Evolutionary conservation across 2,113 vertebrate genomes (phyloP).

Genomic region (Charina bottae): DNA sequence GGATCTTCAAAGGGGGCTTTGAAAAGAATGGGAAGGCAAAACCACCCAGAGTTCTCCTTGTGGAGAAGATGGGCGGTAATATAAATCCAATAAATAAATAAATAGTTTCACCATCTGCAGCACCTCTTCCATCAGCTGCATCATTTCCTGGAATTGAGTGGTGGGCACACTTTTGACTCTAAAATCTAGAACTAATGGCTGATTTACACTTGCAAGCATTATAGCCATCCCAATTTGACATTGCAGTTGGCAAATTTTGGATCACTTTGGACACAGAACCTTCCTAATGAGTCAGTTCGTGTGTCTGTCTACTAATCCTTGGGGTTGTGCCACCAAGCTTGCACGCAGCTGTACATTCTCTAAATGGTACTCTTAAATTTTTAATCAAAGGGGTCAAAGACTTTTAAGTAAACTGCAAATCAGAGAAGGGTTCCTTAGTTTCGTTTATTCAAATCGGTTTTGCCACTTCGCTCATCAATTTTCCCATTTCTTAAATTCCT

Average conservation of each 20-base stretch:
- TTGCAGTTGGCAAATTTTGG: background rate
- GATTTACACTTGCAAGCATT: background rate
- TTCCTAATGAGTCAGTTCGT: background rate
- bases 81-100: too few relatives aligned
- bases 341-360: background rate
- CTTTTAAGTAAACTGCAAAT: too few relatives aligned
- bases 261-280: background rate
- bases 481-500: too few relatives aligned
- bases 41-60: too few relatives aligned
- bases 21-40: background rate
- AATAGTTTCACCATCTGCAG: background rate
- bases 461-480: too few relatives aligned
- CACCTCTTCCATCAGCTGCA: background rate
- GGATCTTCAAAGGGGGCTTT: background rate
- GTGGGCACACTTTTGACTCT: background rate
- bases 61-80: too few relatives aligned
- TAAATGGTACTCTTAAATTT: background rate
- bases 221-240: background rate
- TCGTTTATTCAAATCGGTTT: too few relatives aligned
- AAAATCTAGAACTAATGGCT: background rate
- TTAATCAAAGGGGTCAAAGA: too few relatives aligned
- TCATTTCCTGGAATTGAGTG: background rate
- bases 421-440: too few relatives aligned
- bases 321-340: background rate
- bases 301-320: background rate